Conservation (phyloP, 2,888 invertebrate genomes). For the Eupithecia abbreviata region DNA sequence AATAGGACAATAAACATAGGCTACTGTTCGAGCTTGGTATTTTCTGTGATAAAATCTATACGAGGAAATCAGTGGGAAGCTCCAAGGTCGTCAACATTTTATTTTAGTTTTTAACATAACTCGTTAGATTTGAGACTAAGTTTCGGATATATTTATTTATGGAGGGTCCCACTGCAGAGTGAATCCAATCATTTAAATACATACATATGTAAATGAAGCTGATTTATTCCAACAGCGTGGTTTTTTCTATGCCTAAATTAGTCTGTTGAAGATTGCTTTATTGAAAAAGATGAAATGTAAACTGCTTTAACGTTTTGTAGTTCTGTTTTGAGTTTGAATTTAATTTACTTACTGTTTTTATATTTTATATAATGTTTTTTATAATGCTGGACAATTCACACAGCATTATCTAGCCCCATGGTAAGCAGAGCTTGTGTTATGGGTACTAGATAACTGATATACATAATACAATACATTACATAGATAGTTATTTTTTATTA, state of each 20-base stretch:
- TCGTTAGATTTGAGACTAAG: conserved; percentile 12
- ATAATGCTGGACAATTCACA: too few species aligned
- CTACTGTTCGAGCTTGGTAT: neutral
- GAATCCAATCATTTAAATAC: neutral
- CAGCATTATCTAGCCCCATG: too few species aligned
- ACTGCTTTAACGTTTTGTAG: neutral
- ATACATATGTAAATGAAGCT: neutral
- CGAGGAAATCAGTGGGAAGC: conserved; percentile 10
- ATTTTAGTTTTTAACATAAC: conserved; percentile 17
- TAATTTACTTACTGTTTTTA: too few species aligned
- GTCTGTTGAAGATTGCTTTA: neutral
- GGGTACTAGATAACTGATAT: too few species aligned
- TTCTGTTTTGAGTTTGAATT: too few species aligned
- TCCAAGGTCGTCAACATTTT: conserved; percentile 11
- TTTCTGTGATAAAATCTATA: conserved; percentile 6
- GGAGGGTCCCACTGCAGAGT: conserved; percentile 1
- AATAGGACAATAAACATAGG: conserved; percentile 19
- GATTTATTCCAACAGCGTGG: neutral
- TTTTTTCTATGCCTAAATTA: neutral
- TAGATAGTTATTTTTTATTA: too few species aligned
- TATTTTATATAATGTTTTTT: too few species aligned
- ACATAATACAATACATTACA: too few species aligned
- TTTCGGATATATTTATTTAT: conserved; percentile 12
- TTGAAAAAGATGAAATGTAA: neutral
- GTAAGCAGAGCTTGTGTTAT: too few species aligned